Base-by-base conservation (phyloP, 1,140 invertebrate species). In the Bombus haemorrhoidalis region DNA sequence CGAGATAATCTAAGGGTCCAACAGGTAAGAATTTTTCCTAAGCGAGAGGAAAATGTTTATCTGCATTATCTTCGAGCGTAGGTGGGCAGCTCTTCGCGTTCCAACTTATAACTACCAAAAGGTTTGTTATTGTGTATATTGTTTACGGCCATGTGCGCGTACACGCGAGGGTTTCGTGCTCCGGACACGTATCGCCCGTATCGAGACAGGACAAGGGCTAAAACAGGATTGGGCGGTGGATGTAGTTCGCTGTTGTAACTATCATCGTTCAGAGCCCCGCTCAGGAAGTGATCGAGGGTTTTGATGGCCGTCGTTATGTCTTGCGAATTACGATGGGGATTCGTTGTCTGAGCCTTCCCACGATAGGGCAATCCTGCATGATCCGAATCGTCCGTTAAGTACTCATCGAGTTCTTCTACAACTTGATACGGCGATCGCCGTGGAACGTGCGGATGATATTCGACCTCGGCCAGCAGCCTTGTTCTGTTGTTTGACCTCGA, bases 111-210 rank as follows among this genome's bases (percentile, higher is more conserved):
- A 34, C 95, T 94, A 80, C 96, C 96, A 89, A 96, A 96, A 1
- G 96, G 96, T 90, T 95, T 95, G 90, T 96, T 96, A 85, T 97
- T 97, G 88, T 96, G 96, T 81, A 96, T 96, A 92, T 96, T 96
- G 89, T 97, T 96, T 39, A 95, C 95, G 9, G 96, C 96, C 81
- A 95, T 92, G 91, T 96, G 96, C 3, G 96, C 96, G 85, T 96
- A 96, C 43, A 96, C 88, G 87, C 96, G 96, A 57, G 94, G 94
- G 74, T 95, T 95, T 81, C 94, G 93, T 69, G 88, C 90, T 53
- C 93, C 93, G 53, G 79, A 83, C 90, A 96, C 87, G 88, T 97
- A 96, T 83, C 95, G 94, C 4, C 96, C 96, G 92, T 96, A 96
- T 90, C 96, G 96, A 6, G 96, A 96, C 57, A 97, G 91, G 71